These are phyloP conservation scores for Alviniconcha strummeri DNA, from an alignment of 2,888 invertebrate genomes.

Conservation along the genomic window DNA sequence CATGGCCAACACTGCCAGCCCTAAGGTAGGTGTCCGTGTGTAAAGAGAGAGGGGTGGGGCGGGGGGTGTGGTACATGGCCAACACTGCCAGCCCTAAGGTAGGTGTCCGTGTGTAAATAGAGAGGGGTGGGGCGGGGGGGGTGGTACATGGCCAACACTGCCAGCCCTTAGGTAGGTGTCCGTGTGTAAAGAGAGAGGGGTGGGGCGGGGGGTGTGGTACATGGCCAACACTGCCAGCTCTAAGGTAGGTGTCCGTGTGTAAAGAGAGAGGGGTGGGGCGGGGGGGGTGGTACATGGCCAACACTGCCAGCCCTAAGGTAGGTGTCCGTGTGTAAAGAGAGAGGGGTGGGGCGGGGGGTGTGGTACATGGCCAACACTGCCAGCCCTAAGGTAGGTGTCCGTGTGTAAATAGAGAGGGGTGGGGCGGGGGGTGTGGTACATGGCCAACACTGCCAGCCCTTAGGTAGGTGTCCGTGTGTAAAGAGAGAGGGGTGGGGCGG, in stretches of 20 bases:
- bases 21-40: conserved; percentile 13
- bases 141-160: conserved; percentile 27
- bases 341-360: conserved; percentile 10
- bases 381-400: conserved; percentile 16
- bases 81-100: not conserved
- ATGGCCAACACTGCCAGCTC: conserved; percentile 23
- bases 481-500: not conserved
- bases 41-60: not conserved
- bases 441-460: conserved; percentile 30
- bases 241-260: not conserved
- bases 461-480: not conserved
- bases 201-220: conserved; percentile 15
- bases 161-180: conserved; percentile 23
- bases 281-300: conserved; percentile 32
- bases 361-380: conserved; percentile 28
- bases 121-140: conserved; percentile 33
- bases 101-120: not conserved
- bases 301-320: conserved; percentile 29
- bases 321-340: no score
- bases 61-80: not conserved
- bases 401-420: no score
- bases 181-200: no score
- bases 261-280: no score
- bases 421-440: conserved; percentile 25
- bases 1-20: conserved; percentile 27